phyloP scores from a whole-genome alignment of 2,888 invertebrate species.

The Choreutis nemorana region DNA sequence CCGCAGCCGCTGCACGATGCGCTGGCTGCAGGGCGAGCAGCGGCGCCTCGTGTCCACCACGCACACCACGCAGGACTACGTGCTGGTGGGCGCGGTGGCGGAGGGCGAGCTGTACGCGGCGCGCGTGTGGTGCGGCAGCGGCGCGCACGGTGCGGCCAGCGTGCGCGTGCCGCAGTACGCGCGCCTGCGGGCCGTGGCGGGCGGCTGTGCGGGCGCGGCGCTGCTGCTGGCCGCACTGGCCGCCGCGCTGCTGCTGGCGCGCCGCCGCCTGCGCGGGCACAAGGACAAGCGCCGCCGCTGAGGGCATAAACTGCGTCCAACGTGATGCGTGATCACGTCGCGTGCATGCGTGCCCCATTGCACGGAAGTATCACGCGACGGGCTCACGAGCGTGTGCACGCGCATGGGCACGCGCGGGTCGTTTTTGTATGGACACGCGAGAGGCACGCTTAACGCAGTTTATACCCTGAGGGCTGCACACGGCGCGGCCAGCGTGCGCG shows the following conservation, averaged over 20 bases:
- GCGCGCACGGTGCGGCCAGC: conserved; percentile 69
- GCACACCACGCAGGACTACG: conserved; percentile 75
- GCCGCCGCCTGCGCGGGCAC: conserved; percentile 30
- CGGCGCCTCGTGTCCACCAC: conserved; percentile 72
- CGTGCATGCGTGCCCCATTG: no score
- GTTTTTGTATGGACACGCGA: conserved; percentile 82
- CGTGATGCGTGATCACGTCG: no score
- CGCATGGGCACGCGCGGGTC: no score
- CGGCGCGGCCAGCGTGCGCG: conserved; percentile 69
- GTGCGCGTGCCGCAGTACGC: conserved; percentile 76
- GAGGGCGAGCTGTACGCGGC: conserved; percentile 80
- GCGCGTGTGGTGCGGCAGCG: conserved; percentile 74
- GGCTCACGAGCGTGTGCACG: no score
- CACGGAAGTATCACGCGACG: no score
- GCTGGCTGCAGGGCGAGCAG: conserved; percentile 72
- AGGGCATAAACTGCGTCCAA: neutral
- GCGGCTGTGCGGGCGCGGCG: conserved; percentile 74
- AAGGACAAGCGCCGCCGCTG: conserved; percentile 10
- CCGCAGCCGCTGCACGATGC: conserved; percentile 70
- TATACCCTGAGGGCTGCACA: conserved; percentile 55
- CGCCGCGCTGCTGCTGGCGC: conserved; percentile 60
- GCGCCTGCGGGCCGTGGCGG: conserved; percentile 74
- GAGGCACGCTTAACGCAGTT: conserved; percentile 65
- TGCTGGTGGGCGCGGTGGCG: conserved; percentile 72
- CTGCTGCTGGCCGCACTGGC: conserved; percentile 72